Conservation (phyloP, 1,140 invertebrate genomes). For the Cotesia chilonis region DNA sequence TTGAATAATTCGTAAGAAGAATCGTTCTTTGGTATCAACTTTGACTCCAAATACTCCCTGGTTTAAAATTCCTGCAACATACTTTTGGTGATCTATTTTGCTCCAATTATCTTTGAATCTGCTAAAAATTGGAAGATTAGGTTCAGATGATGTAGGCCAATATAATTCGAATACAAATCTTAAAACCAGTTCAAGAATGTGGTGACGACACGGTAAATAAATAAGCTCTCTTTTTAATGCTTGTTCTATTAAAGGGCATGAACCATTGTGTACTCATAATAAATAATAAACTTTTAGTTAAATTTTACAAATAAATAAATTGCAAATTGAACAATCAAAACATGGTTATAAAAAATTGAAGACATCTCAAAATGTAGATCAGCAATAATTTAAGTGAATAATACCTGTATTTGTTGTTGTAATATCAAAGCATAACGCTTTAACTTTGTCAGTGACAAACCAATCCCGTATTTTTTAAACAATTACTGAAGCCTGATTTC, state of each 20-base stretch:
- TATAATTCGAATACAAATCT: no score
- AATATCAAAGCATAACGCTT: constrained; percentile 41
- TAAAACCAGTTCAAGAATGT: constrained; percentile 2
- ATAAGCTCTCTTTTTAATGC: constrained; percentile 30
- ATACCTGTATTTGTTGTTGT: constrained; percentile 35
- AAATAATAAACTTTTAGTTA: constrained; percentile 11
- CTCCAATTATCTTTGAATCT: no score
- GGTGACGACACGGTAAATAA: constrained; percentile 45
- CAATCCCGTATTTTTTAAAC: constrained; percentile 35
- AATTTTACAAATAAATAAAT: constrained; percentile 6
- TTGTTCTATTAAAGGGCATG: constrained; percentile 34
- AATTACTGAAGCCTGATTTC: constrained; percentile 43
- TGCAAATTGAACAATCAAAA: constrained; percentile 2
- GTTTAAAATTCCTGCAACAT: no score
- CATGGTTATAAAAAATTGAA: neutral
- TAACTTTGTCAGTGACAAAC: constrained; percentile 32
- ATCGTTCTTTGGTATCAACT: no score
- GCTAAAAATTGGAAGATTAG: no score
- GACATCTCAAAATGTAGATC: neutral
- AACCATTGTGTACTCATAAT: constrained; percentile 34
- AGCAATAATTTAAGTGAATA: constrained; percentile 13
- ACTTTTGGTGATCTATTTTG: no score
- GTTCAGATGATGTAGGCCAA: no score
- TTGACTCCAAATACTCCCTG: no score
- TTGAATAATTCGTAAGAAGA: no score